A percentile compares a stretch with the other conserved stretches of the same genome.
Evolutionary conservation across 1,140 invertebrate genomes (phyloP).

Genomic region (Cepaea nemoralis): DNA sequence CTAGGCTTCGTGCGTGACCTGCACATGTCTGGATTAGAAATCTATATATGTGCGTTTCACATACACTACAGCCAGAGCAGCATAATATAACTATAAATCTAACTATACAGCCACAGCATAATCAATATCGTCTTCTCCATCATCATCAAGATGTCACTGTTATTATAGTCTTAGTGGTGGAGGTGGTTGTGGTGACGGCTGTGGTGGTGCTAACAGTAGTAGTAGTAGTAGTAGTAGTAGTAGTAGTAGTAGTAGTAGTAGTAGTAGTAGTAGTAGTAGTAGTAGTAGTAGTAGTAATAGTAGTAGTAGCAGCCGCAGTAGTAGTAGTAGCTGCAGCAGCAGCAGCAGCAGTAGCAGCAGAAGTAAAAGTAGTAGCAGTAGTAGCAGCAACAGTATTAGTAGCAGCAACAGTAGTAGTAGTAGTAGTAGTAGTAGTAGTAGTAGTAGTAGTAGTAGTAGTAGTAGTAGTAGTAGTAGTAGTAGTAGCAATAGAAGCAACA

Average conservation of each 20-base stretch:
- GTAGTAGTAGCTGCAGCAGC: slow-evolving; percentile 29
- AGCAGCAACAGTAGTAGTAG: not conserved
- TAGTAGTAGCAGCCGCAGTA: slow-evolving; percentile 31
- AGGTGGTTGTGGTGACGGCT: not conserved
- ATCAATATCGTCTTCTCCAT: not conserved
- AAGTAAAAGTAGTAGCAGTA: slow-evolving; percentile 25
- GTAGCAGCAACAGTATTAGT: slow-evolving; percentile 18
- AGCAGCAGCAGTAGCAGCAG: slow-evolving; percentile 28
- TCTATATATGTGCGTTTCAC: too few relatives aligned
- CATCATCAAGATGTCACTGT: not conserved
- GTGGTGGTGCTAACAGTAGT: not conserved
- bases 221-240: slow-evolving; percentile 15
- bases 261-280: slow-evolving; percentile 24
- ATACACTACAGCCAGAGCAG: too few relatives aligned
- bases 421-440: slow-evolving; percentile 25
- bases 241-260: slow-evolving; percentile 27
- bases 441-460: slow-evolving; percentile 37
- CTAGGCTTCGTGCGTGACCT: too few relatives aligned
- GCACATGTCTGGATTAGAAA: too few relatives aligned
- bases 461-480: slow-evolving; percentile 46
- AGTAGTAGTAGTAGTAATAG: slow-evolving; percentile 9
- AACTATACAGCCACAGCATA: not conserved
- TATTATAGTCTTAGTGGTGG: not conserved
- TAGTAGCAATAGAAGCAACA: slow-evolving; percentile 42
- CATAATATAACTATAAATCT: not conserved